These are phyloP conservation scores for Dicyrtomina minuta DNA, from an alignment of 2,888 invertebrate genomes.

Conservation along the genomic window DNA sequence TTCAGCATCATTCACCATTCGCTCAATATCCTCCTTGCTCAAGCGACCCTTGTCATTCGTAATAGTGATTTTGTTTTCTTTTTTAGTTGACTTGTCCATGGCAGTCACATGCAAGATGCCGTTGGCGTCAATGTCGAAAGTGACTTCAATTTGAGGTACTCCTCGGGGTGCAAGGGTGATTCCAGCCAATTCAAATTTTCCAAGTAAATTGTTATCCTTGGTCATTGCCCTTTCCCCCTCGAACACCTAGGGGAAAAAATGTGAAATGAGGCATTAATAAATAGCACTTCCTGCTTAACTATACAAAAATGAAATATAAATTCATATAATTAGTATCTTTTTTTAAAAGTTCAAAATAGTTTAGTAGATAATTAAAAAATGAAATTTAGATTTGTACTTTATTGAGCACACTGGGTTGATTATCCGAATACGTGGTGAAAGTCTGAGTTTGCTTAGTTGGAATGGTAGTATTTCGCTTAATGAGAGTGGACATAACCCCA, in stretches of 20 bases:
- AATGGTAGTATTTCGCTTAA: constrained; percentile 68
- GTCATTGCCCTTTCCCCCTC: constrained; percentile 96
- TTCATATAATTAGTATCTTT: too few relatives aligned
- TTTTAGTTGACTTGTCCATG: constrained; percentile 87
- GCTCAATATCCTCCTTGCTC: constrained; percentile 66
- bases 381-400: constrained; percentile 59
- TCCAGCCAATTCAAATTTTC: constrained; percentile 94
- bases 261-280: too few relatives aligned
- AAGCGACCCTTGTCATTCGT: constrained; percentile 67
- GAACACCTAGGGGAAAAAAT: constrained; percentile 69
- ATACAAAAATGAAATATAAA: too few relatives aligned
- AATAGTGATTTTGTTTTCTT: constrained; percentile 79
- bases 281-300: too few relatives aligned
- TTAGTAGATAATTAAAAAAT: constrained; percentile 54
- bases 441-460: constrained; percentile 66
- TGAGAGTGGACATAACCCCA: constrained; percentile 70
- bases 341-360: too few relatives aligned
- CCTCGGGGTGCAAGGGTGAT: constrained; percentile 92
- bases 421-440: constrained; percentile 68
- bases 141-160: constrained; percentile 85
- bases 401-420: constrained; percentile 67
- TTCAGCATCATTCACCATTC: constrained; percentile 80
- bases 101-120: constrained; percentile 95
- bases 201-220: constrained; percentile 90
- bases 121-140: constrained; percentile 88